Evolutionary conservation across 37 sponge, comb jelly and placozoan species (phyloP), one percentile per base, ranked within the genome.

Genomic region (Cliona cf. orientalis): DNA sequence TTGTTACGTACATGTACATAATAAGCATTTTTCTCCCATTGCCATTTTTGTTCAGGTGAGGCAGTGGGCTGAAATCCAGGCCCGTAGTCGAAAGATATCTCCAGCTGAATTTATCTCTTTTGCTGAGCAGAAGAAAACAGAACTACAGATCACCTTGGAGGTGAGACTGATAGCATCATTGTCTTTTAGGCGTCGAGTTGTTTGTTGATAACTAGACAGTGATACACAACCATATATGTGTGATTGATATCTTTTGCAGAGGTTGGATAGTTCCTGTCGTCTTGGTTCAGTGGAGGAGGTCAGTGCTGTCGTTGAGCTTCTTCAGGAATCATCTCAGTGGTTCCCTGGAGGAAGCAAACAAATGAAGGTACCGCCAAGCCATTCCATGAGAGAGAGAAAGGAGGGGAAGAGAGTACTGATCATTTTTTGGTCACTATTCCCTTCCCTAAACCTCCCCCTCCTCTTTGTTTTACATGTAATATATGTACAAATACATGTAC

Each of bases 51-150:
- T 53, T 35, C 46, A 91, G 87, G n/a, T 44, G 3, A 37, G 35
- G n/a, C 92, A 82, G 75, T 91, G 92, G 92, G 83, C 83, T 5
- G 92, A 91, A 69, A 91, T 91, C 29, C 92, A 91, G 38, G 73
- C 87, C 39, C 83, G 66, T 37, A 81, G 81, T 33, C 77, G 77
- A 3, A 91, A 86, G 66, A 81, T 91, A 6, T n/a, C 73, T 19
- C 23, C 70, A 11, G 42, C 57, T 11, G 87, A 86, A 22, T 86
- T 91, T 35, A 66, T 82, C 3, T 34, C 31, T 22, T 37, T 91
- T 44, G 92, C 74, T 7, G 71, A 78, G 44, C 11, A 71, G 58
- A 91, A 86, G 37, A 87, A 59, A 42, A 33, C 57, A 63, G 69
- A 91, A 33, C 33, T 72, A 11, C 26, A 33, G 56, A 53, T 31